Evolutionary conservation across 2,888 invertebrate genomes (phyloP).

Genomic region (Epinotia ramella): DNA sequence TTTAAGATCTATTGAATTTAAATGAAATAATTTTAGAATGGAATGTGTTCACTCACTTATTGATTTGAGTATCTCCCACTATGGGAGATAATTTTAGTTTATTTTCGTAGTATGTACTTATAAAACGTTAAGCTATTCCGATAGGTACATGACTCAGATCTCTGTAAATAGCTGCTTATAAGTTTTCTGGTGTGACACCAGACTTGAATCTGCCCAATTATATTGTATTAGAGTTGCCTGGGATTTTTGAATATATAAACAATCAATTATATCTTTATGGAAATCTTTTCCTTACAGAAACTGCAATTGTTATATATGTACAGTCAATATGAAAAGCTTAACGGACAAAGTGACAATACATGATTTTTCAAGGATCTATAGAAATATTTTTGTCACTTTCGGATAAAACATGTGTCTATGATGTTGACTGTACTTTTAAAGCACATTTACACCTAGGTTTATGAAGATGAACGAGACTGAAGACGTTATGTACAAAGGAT

Average conservation of each 20-base stretch:
- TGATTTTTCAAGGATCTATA: too few relatives aligned
- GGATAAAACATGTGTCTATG: not conserved
- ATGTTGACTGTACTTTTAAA: not conserved
- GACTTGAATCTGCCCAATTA: not conserved
- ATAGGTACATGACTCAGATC: constrained; percentile 35
- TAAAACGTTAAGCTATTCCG: constrained; percentile 25
- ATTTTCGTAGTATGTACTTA: constrained; percentile 37
- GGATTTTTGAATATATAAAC: not conserved
- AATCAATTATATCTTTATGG: not conserved
- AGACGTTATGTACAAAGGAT: constrained; percentile 34
- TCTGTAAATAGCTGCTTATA: constrained; percentile 24
- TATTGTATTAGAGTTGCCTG: not conserved
- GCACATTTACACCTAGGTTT: not conserved
- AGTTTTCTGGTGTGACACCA: not conserved
- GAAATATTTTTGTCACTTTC: not conserved
- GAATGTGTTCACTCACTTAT: constrained; percentile 39
- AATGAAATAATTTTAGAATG: constrained; percentile 20
- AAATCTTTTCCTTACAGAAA: not conserved
- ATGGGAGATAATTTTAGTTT: constrained; percentile 40
- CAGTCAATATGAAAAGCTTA: too few relatives aligned
- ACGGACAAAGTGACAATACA: too few relatives aligned
- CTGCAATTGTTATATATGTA: not conserved
- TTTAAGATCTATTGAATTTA: constrained; percentile 16
- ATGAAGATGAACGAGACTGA: constrained; percentile 24
- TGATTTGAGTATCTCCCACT: too few relatives aligned